Evolutionary conservation across 2,797 vertebrate species (phyloP).

Genomic region (Gambusia yucatana): DNA sequence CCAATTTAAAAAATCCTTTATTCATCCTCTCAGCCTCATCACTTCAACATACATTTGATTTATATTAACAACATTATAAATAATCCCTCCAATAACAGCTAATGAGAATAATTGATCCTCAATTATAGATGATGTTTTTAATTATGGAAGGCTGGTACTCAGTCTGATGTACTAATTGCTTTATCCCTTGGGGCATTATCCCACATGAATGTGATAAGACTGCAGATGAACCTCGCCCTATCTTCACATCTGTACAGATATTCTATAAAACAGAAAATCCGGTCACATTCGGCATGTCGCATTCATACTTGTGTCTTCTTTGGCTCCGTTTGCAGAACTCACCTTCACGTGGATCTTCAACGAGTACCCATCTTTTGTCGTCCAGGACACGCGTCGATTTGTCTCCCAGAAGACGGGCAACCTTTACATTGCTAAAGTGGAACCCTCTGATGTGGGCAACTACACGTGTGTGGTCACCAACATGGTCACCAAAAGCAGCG

Average conservation of each 20-base stretch:
- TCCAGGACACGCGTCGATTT: conserved; percentile 91
- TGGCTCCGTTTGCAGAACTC: conserved; percentile 79
- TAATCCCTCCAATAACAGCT: conserved; percentile 43
- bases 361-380: conserved; percentile 88
- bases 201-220: conserved; percentile 40
- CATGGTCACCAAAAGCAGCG: conserved; percentile 87
- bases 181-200: conserved; percentile 57
- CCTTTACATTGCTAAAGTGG: conserved; percentile 95
- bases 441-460: conserved; percentile 91
- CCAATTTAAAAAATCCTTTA: conserved; percentile 8
- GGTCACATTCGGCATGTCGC: conserved; percentile 12
- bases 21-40: conserved; percentile 13
- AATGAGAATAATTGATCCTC: conserved; percentile 59
- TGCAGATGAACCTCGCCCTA: conserved; percentile 39
- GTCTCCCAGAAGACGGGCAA: conserved; percentile 95
- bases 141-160: conserved; percentile 54
- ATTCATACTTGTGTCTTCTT: not conserved
- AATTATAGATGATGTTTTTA: conserved; percentile 71
- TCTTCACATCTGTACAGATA: conserved; percentile 22
- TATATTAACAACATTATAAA: conserved; percentile 37
- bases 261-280: conserved; percentile 21
- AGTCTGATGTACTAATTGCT: conserved; percentile 58
- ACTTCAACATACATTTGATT: conserved; percentile 22
- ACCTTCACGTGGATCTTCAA: conserved; percentile 97
- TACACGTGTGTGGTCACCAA: conserved; percentile 96